Base-by-base conservation (phyloP, 2,888 invertebrate genomes). In the Conistra vaccinii region DNA sequence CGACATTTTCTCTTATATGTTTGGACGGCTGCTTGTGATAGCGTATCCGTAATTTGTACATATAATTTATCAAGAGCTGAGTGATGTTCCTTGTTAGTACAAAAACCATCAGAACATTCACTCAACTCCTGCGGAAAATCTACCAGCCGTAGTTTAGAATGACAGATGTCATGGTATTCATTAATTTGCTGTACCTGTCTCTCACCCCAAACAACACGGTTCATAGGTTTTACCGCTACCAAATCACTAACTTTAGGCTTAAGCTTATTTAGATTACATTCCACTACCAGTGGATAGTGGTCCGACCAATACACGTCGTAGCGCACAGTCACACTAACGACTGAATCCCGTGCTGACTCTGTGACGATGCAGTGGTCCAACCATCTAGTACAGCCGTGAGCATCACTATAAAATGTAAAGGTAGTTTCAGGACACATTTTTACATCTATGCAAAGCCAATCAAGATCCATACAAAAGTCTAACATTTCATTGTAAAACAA, bases 281-380 rank as follows among this genome's bases (percentile, higher is more conserved):
- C 55, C 17, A 55, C 55, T 26, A 26, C 26, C 0, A 55, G 55
- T 26, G 55, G 55, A 26, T 26, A 55, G 12, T 55, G 55, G 55
- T 55, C 55, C 26, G 55, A 55, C 55, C 55, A 55, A 26, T 55
- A 55, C 55, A 55, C 55, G 26, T 55, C 55, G 55, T 55, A 57
- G 7, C 17, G 17, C 26, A 57, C 17, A 26, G 57, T 17, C 57
- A 57, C 26, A 57, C 26, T 17, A 57, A 29, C 57, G 17, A 57
- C 26, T 17, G 57, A 57, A 17, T 55, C 55, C 55, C 26, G 55
- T 53, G 53, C 53, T 53, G 53, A 53, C 53, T n/a, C n/a, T n/a
- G 53, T 55, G 26, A 55, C 55, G 5, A 55, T 55, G 55, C 55
- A 55, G 55, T 55, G 55, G 26, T 55, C 55, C 2, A 55, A 55